Conservation (phyloP, 2,797 vertebrate genomes). For the Amphiprion clarkii region DNA sequence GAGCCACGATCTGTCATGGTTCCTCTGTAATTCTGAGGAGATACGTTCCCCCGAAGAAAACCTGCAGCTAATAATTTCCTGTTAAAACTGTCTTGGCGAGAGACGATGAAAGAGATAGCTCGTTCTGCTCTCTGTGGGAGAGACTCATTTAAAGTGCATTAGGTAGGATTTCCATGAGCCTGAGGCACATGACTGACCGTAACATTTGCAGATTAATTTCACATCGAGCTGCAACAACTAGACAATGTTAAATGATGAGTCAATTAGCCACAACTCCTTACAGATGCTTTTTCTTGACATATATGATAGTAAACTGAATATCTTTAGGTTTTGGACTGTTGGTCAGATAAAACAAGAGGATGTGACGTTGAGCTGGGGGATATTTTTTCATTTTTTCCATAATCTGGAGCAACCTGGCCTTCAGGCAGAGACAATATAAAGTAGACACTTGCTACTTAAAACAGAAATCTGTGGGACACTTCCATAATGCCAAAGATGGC, state of each 20-base stretch:
- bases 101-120: not conserved
- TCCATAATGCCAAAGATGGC: too few species aligned
- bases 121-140: not conserved
- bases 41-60: not conserved
- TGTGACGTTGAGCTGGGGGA: too few species aligned
- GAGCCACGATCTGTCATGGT: not conserved
- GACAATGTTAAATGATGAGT: not conserved
- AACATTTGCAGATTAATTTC: not conserved
- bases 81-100: not conserved
- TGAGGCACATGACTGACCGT: not conserved
- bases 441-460: too few species aligned
- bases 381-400: too few species aligned
- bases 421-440: too few species aligned
- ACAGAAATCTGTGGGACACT: too few species aligned
- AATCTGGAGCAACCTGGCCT: too few species aligned
- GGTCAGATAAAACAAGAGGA: too few species aligned
- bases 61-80: conserved; percentile 11
- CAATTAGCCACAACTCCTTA: not conserved
- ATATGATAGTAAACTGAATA: too few species aligned
- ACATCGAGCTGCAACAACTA: too few species aligned
- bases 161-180: not conserved
- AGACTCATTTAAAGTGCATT: not conserved
- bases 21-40: not conserved
- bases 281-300: too few species aligned
- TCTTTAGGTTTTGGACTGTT: too few species aligned